These are phyloP conservation scores for Alaudala cheleensis DNA, from an alignment of 2,113 vertebrate species.

Conservation along the genomic window DNA sequence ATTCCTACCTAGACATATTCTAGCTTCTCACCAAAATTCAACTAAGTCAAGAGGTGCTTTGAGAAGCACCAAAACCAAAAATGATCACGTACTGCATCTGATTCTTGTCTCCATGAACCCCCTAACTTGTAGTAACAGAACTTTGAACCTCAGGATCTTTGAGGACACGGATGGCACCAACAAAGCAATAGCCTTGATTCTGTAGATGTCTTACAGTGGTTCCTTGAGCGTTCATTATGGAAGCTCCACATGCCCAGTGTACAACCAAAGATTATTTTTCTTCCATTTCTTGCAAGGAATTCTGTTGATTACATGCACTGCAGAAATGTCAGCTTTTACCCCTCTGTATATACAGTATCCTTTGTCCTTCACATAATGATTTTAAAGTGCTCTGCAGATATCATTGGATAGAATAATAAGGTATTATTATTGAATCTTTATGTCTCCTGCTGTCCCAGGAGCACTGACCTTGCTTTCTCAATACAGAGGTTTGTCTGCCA, in stretches of 20 bases:
- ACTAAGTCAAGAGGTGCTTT: not conserved
- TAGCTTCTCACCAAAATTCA: not conserved
- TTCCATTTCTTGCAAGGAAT: conserved; percentile 15
- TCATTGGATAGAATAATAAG: conserved; percentile 30
- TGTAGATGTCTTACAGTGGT: not conserved
- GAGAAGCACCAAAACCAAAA: not conserved
- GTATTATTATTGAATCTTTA: conserved; percentile 34
- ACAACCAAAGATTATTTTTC: conserved; percentile 24
- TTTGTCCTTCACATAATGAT: conserved; percentile 26
- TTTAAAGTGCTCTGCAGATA: conserved; percentile 15
- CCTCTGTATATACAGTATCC: not conserved
- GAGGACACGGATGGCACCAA: not conserved
- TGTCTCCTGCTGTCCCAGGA: not conserved
- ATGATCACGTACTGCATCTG: not conserved
- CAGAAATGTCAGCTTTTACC: conserved; percentile 12
- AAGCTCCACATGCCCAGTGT: not conserved
- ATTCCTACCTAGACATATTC: not conserved
- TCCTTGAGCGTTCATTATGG: not conserved
- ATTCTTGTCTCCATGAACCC: not conserved
- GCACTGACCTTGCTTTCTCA: not conserved
- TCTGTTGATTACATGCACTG: conserved; percentile 27
- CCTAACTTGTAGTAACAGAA: not conserved
- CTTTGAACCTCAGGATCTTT: not conserved
- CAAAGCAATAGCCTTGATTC: not conserved
- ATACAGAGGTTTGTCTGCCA: not conserved